Base-by-base conservation (phyloP, 2,797 vertebrate species). In the Sciurus vulgaris region DNA sequence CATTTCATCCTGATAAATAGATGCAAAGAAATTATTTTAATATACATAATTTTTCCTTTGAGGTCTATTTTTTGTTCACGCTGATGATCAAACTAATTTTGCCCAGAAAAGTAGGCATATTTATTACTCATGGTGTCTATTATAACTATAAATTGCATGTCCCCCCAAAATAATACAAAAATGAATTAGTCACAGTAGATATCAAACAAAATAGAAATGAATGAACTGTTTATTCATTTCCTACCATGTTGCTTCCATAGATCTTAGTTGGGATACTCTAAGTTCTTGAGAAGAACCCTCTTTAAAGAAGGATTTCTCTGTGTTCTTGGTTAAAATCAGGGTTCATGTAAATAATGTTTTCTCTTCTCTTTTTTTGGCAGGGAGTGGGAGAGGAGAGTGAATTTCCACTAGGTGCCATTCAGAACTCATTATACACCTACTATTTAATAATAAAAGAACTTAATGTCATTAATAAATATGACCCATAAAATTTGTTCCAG, bases 381-480 rank as follows among this genome's bases (percentile, higher is more conserved):
- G 28, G 63, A 38, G 18, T 5, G 8, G 1, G 15, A 95, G 15
- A 38, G 6, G 5, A 65, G 26, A 89, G 54, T 7, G 8, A 88
- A 79, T 77, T 90, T 93, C 15, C 17, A 24, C 2, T 74, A 51
- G 61, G 18, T 86, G 96, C 9, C 20, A 74, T 28, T 95, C 14
- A 85, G 78, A 82, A 83, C 20, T 89, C 91, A 79, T 44, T 79
- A 54, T 69, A 17, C 1, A 51, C 2, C 5, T 78, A 49, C 13
- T 82, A 41, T 86, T 93, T 88, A 90, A 70, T 86, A 85, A 83
- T 88, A 93, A 86, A 94, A 61, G 51, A 72, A 54, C 33, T 86
- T 77, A 63, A 38, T 82, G 44, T 74, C 70, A 78, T 95, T 89
- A 93, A 63, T 79, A 94, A 41, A 5, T 33, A 8, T 73, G 44